Evolutionary conservation across 2,113 vertebrate genomes (phyloP).

Genomic region (Xiphophorus hellerii): DNA sequence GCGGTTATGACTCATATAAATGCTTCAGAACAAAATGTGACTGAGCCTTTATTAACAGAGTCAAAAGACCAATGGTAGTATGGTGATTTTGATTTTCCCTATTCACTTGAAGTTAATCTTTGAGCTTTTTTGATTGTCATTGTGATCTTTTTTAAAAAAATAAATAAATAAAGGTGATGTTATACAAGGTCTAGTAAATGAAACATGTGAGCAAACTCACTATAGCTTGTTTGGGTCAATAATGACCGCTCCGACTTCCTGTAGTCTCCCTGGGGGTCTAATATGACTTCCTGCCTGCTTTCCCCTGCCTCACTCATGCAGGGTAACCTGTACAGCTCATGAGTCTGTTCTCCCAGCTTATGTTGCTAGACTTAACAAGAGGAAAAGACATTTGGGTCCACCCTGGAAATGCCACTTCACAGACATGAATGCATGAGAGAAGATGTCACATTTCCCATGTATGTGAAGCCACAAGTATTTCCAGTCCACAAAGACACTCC

Average conservation of each 20-base stretch:
- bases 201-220: not conserved
- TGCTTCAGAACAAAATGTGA: slow-evolving; percentile 8
- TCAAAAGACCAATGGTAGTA: not conserved
- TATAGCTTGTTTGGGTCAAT: slow-evolving; percentile 46
- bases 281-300: slow-evolving; percentile 78
- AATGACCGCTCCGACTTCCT: slow-evolving; percentile 73
- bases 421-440: slow-evolving; percentile 7
- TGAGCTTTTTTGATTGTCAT: not conserved
- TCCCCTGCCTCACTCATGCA: slow-evolving; percentile 56
- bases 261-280: slow-evolving; percentile 52
- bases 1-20: slow-evolving; percentile 47
- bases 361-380: slow-evolving; percentile 26
- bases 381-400: slow-evolving; percentile 28
- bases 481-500: slow-evolving; percentile 30
- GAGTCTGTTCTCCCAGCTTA: not conserved
- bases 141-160: too few relatives aligned
- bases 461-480: slow-evolving; percentile 32
- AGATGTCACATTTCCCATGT: slow-evolving; percentile 42
- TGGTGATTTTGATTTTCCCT: slow-evolving; percentile 1
- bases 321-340: not conserved
- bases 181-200: not conserved
- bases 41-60: not conserved
- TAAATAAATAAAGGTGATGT: too few relatives aligned
- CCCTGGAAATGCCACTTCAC: slow-evolving; percentile 31
- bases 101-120: not conserved